Conservation (phyloP, 2,888 invertebrate species). For the Allygus modestus region DNA sequence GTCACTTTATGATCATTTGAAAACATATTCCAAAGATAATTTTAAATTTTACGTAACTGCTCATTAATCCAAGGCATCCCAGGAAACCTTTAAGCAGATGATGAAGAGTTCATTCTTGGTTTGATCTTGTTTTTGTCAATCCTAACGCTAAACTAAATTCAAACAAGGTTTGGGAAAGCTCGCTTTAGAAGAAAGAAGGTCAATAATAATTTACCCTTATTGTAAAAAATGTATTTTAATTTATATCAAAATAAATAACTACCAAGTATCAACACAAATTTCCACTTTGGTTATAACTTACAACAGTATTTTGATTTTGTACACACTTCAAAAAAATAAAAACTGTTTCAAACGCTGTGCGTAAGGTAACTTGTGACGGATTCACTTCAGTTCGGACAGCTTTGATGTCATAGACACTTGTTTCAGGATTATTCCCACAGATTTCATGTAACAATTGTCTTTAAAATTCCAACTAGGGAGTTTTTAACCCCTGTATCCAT, state of each 20-base stretch:
- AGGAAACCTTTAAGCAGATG: too few relatives aligned
- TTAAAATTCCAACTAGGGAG: background rate
- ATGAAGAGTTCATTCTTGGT: too few relatives aligned
- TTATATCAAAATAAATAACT: constrained; percentile 5
- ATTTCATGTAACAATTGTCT: background rate
- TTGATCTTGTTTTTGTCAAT: too few relatives aligned
- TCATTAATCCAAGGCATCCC: too few relatives aligned
- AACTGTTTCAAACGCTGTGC: background rate
- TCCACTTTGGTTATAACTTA: background rate
- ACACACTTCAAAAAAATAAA: background rate
- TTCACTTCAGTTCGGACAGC: too few relatives aligned
- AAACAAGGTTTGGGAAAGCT: too few relatives aligned
- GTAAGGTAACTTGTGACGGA: background rate
- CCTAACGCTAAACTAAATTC: too few relatives aligned
- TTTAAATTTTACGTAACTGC: too few relatives aligned
- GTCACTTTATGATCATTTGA: too few relatives aligned
- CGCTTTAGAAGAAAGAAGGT: too few relatives aligned
- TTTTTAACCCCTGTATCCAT: constrained; percentile 7
- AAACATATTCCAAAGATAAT: too few relatives aligned
- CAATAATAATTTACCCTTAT: background rate
- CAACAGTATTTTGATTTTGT: background rate
- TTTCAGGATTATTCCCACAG: background rate
- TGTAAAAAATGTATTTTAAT: background rate
- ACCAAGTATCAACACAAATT: constrained; percentile 1
- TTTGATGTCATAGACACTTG: background rate